Evolutionary conservation across 1,140 invertebrate species (phyloP).

Genomic region (Pseudomyrmex dendroicus): DNA sequence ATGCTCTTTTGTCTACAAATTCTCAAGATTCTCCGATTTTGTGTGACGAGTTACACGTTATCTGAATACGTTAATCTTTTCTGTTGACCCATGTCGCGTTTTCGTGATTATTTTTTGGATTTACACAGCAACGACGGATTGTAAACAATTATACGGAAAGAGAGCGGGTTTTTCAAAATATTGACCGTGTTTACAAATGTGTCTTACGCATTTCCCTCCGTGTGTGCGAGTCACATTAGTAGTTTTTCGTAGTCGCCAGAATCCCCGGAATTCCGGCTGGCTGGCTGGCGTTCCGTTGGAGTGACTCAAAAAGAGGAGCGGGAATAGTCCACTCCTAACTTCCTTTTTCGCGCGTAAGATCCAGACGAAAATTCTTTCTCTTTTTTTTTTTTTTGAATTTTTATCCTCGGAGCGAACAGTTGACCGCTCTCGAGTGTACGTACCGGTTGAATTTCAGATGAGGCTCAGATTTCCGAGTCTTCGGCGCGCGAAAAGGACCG

Average conservation of each 20-base stretch:
- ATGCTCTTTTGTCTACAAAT: too few relatives aligned
- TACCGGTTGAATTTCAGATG: neutral
- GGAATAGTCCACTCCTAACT: neutral
- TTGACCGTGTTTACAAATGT: slow-evolving; percentile 31
- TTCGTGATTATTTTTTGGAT: too few relatives aligned
- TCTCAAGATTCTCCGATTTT: too few relatives aligned
- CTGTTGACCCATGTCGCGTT: too few relatives aligned
- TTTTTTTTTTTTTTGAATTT: too few relatives aligned
- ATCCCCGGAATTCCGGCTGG: slow-evolving; percentile 64
- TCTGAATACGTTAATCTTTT: too few relatives aligned
- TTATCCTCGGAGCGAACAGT: neutral
- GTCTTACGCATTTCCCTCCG: neutral
- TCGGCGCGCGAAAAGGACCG: neutral
- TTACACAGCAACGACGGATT: too few relatives aligned
- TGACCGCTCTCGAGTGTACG: neutral
- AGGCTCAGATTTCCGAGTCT: neutral
- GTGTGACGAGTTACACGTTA: too few relatives aligned
- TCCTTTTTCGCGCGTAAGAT: slow-evolving; percentile 4
- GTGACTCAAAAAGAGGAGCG: slow-evolving; percentile 43
- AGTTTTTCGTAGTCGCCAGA: slow-evolving; percentile 6
- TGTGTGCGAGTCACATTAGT: neutral
- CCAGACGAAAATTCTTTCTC: neutral
- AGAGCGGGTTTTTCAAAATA: neutral
- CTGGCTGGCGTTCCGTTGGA: slow-evolving; percentile 50
- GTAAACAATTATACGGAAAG: neutral